Base-by-base conservation (phyloP, 2,888 invertebrate genomes). In the Mesorhabditis sp. region DNA sequence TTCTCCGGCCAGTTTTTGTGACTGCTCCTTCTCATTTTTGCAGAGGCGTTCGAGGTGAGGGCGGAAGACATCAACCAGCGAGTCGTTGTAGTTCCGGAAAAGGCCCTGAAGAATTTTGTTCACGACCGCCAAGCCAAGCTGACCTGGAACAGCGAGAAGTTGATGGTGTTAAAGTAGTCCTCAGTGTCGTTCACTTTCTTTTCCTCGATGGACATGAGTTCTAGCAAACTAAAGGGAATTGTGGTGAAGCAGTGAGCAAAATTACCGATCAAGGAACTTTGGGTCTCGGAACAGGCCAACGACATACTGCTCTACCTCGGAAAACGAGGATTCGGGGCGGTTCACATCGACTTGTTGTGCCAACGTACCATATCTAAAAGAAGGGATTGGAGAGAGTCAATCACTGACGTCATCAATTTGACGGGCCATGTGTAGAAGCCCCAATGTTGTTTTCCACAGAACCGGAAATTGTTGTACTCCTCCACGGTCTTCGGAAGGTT, bases 151-250 rank as follows among this genome's bases (percentile, higher is more conserved):
- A 93, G 86, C 10, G 89, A 87, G 86, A 90, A 91, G 67, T 91
- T 88, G 65, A 89, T 89, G 1, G 89, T 89, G 80, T 90, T 91
- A 85, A 93, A 93, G 28, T 28, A 28, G 28, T 28, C 28, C 28
- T 28, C 28, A 85, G 91, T 91, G 84, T 93, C 93, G 72, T 90
- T 90, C 43, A 92, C 92, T 83, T 93, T 93, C 86, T 92, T 92
- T 82, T 93, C 93, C 67, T 77, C 79, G 50, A 79, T 69, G n/a
- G 77, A 74, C 66, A 74, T 75, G 10, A 76, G 67, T n/a, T 72
- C 74, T n/a, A 74, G 71, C 66, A 79, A 69, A n/a, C 74, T 70
- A 41, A 68, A 72, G 66, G 72, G 45, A 72, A 73, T 67, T 73
- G 68, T 65, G 10, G 58, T 50, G 41, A 67, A 63, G 41, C 41